Evolutionary conservation across 2,888 invertebrate species (phyloP).

Genomic region (Melanargia galathea): DNA sequence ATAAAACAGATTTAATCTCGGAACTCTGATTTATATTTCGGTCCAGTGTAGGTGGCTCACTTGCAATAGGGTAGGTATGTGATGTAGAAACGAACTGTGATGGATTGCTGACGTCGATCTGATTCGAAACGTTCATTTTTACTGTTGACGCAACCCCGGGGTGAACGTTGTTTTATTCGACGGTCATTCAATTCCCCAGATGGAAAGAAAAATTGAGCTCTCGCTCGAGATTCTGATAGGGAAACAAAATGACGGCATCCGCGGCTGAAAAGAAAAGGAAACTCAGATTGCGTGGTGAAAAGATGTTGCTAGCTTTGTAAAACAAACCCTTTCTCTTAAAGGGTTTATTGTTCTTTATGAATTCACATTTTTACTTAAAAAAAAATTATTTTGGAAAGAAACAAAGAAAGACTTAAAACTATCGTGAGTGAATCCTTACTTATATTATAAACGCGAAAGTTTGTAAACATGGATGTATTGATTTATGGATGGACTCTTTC

Average conservation of each 20-base stretch:
- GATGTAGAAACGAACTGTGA: conserved; percentile 20
- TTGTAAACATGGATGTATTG: no score
- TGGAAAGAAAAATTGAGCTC: conserved; percentile 5
- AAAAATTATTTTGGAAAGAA: no score
- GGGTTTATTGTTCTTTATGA: not conserved
- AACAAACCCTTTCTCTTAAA: not conserved
- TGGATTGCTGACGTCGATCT: conserved; percentile 17
- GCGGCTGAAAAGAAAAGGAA: conserved; percentile 5
- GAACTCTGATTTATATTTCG: conserved; percentile 12
- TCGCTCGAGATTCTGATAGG: not conserved
- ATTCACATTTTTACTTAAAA: no score
- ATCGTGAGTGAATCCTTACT: no score
- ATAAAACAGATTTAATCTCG: not conserved
- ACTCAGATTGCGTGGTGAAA: not conserved
- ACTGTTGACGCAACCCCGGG: conserved; percentile 5
- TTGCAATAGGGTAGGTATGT: conserved; percentile 8
- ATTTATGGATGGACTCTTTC: no score
- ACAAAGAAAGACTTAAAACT: no score
- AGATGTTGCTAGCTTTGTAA: conserved; percentile 1
- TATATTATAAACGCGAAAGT: no score
- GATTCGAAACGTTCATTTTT: conserved; percentile 19
- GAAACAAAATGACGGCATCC: conserved; percentile 8
- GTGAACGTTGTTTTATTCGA: conserved; percentile 7
- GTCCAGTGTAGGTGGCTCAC: not conserved
- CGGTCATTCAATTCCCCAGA: conserved; percentile 2